Evolutionary conservation across 1,140 invertebrate species (phyloP).

Genomic region (Conus ventricosus): DNA sequence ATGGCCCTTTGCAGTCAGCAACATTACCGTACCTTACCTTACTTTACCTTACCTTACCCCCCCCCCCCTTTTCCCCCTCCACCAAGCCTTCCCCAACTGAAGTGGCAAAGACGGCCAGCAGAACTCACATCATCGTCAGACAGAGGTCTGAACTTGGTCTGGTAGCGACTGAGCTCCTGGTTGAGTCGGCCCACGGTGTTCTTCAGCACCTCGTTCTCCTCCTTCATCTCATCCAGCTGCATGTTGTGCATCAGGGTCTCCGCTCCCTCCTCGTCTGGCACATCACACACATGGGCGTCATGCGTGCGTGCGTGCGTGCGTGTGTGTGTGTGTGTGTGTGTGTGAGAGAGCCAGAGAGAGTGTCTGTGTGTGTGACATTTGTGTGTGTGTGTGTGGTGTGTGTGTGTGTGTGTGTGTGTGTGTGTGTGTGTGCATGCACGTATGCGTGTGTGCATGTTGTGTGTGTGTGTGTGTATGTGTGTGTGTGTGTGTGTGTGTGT

Average conservation of each 20-base stretch:
- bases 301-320: too few relatives aligned
- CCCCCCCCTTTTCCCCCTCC: background rate
- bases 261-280: constrained; percentile 59
- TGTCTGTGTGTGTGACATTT: too few relatives aligned
- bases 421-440: too few relatives aligned
- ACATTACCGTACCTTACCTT: too few relatives aligned
- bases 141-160: constrained; percentile 65
- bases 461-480: too few relatives aligned
- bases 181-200: constrained; percentile 63
- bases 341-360: too few relatives aligned
- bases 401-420: too few relatives aligned
- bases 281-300: background rate
- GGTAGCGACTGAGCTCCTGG: constrained; percentile 66
- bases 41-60: background rate
- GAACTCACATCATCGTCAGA: constrained; percentile 51
- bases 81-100: background rate
- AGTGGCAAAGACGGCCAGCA: background rate
- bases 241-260: constrained; percentile 54
- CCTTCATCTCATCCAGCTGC: constrained; percentile 65
- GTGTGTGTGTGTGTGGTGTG: too few relatives aligned
- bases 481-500: too few relatives aligned
- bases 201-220: constrained; percentile 68
- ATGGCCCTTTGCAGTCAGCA: too few relatives aligned
- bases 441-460: too few relatives aligned
- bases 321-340: too few relatives aligned